Conservation (phyloP, 2,888 invertebrate species). For the Criorhina ranunculi region DNA sequence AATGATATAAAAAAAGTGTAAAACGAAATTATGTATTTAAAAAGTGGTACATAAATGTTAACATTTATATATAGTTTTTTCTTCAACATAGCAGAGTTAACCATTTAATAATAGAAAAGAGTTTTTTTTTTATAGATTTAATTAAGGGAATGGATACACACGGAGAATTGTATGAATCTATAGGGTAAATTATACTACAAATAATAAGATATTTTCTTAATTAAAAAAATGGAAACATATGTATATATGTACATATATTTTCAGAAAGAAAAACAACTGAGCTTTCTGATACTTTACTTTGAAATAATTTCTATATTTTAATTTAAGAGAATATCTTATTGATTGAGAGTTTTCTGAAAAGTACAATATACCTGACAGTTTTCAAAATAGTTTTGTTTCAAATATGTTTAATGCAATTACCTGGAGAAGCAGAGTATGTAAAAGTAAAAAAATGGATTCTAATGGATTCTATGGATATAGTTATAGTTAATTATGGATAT, state of each 20-base stretch:
- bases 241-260: conserved; percentile 18
- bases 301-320: not conserved
- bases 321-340: conserved; percentile 70
- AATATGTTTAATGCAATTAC: conserved; percentile 73
- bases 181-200: conserved; percentile 63
- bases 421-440: conserved; percentile 62
- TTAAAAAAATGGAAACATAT: not conserved
- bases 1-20: too few species aligned
- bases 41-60: not conserved
- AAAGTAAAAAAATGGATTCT: conserved; percentile 45
- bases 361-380: conserved; percentile 84
- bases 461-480: conserved; percentile 46
- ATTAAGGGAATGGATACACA: conserved; percentile 48
- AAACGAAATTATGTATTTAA: not conserved
- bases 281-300: not conserved
- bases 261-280: conserved; percentile 5
- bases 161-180: conserved; percentile 64
- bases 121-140: conserved; percentile 41
- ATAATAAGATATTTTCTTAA: conserved; percentile 65
- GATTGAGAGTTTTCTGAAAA: conserved; percentile 81
- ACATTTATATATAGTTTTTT: not conserved
- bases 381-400: conserved; percentile 81
- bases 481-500: conserved; percentile 63
- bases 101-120: conserved; percentile 43
- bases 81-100: conserved; percentile 25